A percentile compares a stretch with the other conserved stretches of the same genome.
Evolutionary conservation across 2,113 vertebrate genomes (phyloP).

Genomic region (Aix galericulata): DNA sequence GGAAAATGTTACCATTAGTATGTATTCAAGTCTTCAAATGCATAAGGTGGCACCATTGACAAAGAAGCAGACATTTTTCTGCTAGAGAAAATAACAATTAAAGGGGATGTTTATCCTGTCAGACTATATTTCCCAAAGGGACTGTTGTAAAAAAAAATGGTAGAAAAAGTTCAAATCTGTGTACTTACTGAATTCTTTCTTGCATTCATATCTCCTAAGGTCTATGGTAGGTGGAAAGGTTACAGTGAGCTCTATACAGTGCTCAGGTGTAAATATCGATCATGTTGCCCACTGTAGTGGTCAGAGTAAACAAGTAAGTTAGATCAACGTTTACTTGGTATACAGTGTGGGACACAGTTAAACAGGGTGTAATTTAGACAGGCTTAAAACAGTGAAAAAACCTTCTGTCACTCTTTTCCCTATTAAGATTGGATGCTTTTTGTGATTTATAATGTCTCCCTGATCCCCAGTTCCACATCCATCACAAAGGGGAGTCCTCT

Average conservation of each 20-base stretch:
- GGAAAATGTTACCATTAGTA: not conserved
- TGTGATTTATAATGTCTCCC: not conserved
- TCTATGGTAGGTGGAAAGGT: not conserved
- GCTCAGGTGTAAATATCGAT: not conserved
- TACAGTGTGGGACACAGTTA: not conserved
- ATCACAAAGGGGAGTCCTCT: fast-evolving
- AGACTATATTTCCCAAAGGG: not conserved
- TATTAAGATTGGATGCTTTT: not conserved
- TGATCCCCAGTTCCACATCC: not conserved
- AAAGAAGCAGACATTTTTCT: not conserved
- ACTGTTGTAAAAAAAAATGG: not conserved
- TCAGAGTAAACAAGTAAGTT: not conserved
- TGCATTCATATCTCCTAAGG: not conserved
- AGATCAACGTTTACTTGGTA: not conserved
- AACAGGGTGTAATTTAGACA: not conserved
- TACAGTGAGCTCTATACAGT: not conserved
- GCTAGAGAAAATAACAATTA: not conserved
- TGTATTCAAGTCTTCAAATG: not conserved
- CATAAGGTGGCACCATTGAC: not conserved
- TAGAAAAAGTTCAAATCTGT: not conserved
- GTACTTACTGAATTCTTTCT: not conserved
- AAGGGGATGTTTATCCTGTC: not conserved
- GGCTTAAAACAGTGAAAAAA: not conserved
- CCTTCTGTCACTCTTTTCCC: not conserved
- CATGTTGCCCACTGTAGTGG: not conserved